phyloP scores from a whole-genome alignment of 2,113 vertebrate genomes.

The Gymnobelideus leadbeateri region DNA sequence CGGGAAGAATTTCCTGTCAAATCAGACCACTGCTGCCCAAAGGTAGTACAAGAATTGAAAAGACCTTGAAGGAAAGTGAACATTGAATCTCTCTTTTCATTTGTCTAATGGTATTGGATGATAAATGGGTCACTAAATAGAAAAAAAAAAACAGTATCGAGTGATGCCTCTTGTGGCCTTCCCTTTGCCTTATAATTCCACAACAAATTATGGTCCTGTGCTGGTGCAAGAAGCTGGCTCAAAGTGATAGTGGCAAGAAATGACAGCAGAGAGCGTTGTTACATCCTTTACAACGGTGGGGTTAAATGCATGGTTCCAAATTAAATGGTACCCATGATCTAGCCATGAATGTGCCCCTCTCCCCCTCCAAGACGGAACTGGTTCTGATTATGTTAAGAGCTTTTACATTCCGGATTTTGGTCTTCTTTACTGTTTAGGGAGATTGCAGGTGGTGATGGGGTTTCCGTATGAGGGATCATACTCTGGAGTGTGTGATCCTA shows the following conservation, averaged over 20 bases:
- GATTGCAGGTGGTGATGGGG: background rate
- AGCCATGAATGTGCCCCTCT: background rate
- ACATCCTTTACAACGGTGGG: background rate
- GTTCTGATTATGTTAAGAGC: background rate
- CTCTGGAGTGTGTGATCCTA: background rate
- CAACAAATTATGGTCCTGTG: background rate
- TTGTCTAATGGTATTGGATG: constrained; percentile 73
- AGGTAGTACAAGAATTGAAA: constrained; percentile 80
- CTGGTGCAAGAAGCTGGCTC: constrained; percentile 15
- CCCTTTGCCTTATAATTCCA: constrained; percentile 1
- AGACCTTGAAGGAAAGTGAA: constrained; percentile 75
- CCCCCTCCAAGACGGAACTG: no score
- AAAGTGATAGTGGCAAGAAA: background rate
- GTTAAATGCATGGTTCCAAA: background rate
- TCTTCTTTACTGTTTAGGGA: background rate
- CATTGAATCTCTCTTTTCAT: constrained; percentile 67
- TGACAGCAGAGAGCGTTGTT: background rate
- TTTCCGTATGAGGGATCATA: background rate
- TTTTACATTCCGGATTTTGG: background rate
- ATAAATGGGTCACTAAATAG: constrained; percentile 24
- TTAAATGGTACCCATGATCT: background rate
- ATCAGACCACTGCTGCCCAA: constrained; percentile 81
- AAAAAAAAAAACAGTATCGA: background rate
- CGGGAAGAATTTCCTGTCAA: constrained; percentile 84
- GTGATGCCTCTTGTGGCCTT: background rate